Percentiles rank a stretch among this genome's conserved stretches.
Conservation (phyloP, 92 coral and sea anemone species). For the Epizoanthus ramosus region DNA sequence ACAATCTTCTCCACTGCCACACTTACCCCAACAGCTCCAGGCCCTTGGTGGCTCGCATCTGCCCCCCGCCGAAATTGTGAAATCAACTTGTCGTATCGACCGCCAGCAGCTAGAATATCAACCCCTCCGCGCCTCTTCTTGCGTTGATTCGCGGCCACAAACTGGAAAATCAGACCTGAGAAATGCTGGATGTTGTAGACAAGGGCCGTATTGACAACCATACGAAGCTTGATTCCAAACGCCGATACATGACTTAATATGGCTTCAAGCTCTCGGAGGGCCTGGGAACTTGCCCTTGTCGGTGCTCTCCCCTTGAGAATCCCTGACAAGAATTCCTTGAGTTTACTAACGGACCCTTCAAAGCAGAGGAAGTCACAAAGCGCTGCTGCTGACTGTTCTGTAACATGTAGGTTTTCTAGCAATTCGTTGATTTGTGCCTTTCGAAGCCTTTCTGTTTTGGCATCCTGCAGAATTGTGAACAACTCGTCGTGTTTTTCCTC, state of each 20-base stretch:
- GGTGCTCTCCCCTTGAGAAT: slow-evolving; percentile 74
- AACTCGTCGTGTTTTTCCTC: slow-evolving; percentile 76
- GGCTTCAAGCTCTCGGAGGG: slow-evolving; percentile 78
- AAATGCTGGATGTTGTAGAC: slow-evolving; percentile 87
- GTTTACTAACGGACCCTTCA: slow-evolving; percentile 81
- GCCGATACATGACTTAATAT: slow-evolving; percentile 68
- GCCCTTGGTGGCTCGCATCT: slow-evolving; percentile 59
- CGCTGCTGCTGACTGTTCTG: slow-evolving; percentile 67
- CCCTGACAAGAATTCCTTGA: slow-evolving; percentile 74
- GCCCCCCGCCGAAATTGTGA: slow-evolving; percentile 74
- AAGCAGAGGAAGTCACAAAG: slow-evolving; percentile 73
- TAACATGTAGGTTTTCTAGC: slow-evolving; percentile 67
- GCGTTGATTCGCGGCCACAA: slow-evolving; percentile 90
- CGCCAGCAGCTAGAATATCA: slow-evolving; percentile 95
- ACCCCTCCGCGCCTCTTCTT: slow-evolving; percentile 90
- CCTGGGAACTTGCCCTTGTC: slow-evolving; percentile 67
- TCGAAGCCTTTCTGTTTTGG: slow-evolving; percentile 68
- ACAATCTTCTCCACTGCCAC: slow-evolving; percentile 86
- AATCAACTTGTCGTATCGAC: slow-evolving; percentile 92
- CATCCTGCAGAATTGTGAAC: slow-evolving; percentile 76
- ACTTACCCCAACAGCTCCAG: slow-evolving; percentile 95
- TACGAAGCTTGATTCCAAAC: slow-evolving; percentile 66
- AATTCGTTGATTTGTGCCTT: slow-evolving; percentile 75
- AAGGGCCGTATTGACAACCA: slow-evolving; percentile 74
- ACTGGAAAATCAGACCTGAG: slow-evolving; percentile 94